Evolutionary conservation across 2,113 vertebrate species (phyloP), one percentile per base, ranked within the genome.

Genomic region (Calidris pugnax): DNA sequence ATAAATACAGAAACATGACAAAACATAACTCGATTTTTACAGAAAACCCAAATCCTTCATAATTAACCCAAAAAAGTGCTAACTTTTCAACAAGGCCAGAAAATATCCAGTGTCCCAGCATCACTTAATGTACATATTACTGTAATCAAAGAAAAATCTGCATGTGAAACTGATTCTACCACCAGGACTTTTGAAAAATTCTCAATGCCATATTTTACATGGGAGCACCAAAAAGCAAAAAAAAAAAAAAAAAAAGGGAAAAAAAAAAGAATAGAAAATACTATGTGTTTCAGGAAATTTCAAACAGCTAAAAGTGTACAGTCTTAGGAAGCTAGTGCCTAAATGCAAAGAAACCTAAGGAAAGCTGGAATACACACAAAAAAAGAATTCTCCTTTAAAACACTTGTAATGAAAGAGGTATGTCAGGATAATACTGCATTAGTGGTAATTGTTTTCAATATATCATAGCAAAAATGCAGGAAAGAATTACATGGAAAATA

Each of bases 361-460:
- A 94, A 97, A 97, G 90, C 89, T 85, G 75, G 96, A 95, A 93
- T 76, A 87, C 15, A 48, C 32, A 79, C 32, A 81, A 85, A 72
- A 74, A 92, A 86, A 75, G 55, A 92, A 75, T 68, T 95, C 55
- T 96, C 68, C 73, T 79, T 57, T 59, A 90, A 95, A 98, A 93
- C 72, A 96, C 71, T 87, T 91, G 73, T 56, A 73, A 60, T 93
- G 80, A 90, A 95, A 98, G 97, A 98, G 97, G 97, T 98, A 97
- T 98, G 97, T 97, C 93, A 93, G 95, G 93, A 87, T 98, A 98
- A 98, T 97, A 98, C 97, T 98, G 98, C 96, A 96, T 93, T 95
- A 81, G n/a, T 93, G 98, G 95, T 95, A 96, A 95, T 87, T 90
- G 67, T 91, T 93, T 95, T 90, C 96, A 96, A 87, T 97, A 95